phyloP scores from a whole-genome alignment of 2,888 invertebrate genomes.

The Drosophila nr. perissopoda region DNA sequence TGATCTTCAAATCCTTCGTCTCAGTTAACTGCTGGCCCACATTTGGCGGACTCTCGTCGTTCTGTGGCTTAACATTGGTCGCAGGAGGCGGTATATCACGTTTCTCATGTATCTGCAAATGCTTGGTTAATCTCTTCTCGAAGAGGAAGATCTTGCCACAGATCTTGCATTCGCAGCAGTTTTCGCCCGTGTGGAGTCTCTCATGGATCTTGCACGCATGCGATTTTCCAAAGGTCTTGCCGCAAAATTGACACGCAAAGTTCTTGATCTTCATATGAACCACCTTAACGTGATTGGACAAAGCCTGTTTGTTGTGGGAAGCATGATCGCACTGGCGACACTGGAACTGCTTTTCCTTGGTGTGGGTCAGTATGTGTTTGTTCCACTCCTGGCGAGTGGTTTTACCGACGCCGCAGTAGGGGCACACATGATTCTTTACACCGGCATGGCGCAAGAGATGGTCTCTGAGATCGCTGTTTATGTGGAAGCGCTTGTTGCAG shows the following conservation, averaged over 20 bases:
- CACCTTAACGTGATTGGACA: constrained; percentile 80
- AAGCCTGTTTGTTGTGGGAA: constrained; percentile 80
- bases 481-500: constrained; percentile 82
- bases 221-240: constrained; percentile 81
- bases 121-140: constrained; percentile 80
- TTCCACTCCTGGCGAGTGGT: constrained; percentile 83
- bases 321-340: constrained; percentile 79
- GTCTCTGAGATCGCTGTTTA: constrained; percentile 82
- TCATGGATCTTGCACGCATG: constrained; percentile 81
- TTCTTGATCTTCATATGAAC: constrained; percentile 82
- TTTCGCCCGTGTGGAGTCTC: constrained; percentile 80
- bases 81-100: constrained; percentile 55
- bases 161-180: constrained; percentile 80
- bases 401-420: constrained; percentile 83
- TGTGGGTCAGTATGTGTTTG: constrained; percentile 82
- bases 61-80: constrained; percentile 18
- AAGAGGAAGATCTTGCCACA: constrained; percentile 81
- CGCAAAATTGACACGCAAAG: constrained; percentile 81
- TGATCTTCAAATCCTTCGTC: background rate
- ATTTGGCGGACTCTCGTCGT: background rate
- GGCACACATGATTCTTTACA: constrained; percentile 83
- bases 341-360: constrained; percentile 81
- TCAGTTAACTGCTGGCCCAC: background rate
- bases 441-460: constrained; percentile 83
- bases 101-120: constrained; percentile 81